Conservation (phyloP, 2,888 invertebrate species). For the Keiferia lycopersicella region DNA sequence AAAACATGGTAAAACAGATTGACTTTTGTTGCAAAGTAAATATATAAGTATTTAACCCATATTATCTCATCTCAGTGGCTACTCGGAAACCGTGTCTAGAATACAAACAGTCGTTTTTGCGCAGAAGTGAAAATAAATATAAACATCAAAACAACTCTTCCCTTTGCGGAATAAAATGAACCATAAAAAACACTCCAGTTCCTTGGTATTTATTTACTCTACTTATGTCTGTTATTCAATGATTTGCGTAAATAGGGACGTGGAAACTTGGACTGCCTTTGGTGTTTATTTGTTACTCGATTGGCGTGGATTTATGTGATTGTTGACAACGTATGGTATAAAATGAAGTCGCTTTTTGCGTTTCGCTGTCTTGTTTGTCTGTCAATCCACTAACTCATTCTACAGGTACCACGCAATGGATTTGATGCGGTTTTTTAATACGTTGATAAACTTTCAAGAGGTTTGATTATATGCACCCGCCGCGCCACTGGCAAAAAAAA, state of each 20-base stretch:
- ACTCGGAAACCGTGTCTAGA: not conserved
- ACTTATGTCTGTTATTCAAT: constrained; percentile 17
- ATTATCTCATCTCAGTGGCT: constrained; percentile 8
- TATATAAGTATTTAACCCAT: not conserved
- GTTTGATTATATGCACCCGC: too few relatives aligned
- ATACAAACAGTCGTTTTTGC: constrained; percentile 21
- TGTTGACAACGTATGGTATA: too few relatives aligned
- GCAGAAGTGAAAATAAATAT: constrained; percentile 22
- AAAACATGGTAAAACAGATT: not conserved
- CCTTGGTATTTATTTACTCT: constrained; percentile 18
- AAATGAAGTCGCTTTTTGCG: too few relatives aligned
- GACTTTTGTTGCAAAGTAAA: not conserved
- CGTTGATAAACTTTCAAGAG: too few relatives aligned
- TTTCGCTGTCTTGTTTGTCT: too few relatives aligned
- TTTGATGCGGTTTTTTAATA: too few relatives aligned
- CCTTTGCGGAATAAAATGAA: constrained; percentile 21
- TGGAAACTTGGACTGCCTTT: not conserved
- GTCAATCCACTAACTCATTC: too few relatives aligned
- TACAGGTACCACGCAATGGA: too few relatives aligned
- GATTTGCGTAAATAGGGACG: not conserved
- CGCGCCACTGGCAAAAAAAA: too few relatives aligned
- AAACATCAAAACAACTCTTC: constrained; percentile 23
- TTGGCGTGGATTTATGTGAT: not conserved
- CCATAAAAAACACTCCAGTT: constrained; percentile 9
- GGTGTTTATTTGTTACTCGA: not conserved